Evolutionary conservation across 2,113 vertebrate genomes (phyloP).

Genomic region (Mastomys natalensis): DNA sequence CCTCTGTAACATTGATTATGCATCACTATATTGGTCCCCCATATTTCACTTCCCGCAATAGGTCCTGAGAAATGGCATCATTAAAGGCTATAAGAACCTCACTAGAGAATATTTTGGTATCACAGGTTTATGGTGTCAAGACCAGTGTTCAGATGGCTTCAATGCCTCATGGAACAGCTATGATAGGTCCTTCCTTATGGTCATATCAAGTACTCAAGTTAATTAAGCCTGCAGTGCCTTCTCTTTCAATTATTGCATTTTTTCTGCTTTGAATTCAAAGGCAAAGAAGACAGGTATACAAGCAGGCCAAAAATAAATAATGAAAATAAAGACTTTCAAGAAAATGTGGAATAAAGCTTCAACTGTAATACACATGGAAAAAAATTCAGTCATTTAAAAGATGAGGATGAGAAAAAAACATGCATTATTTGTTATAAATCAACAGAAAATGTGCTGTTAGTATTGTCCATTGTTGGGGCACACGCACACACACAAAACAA

Average conservation of each 20-base stretch:
- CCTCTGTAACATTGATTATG: background rate
- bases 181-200: conserved; percentile 67
- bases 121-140: conserved; percentile 25
- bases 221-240: conserved; percentile 78
- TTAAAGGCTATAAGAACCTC: conserved; percentile 28
- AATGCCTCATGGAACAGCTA: conserved; percentile 64
- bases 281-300: background rate
- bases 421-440: conserved; percentile 10
- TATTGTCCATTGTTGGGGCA: background rate
- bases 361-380: conserved; percentile 3
- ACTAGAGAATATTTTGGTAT: background rate
- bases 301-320: background rate
- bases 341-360: conserved; percentile 51
- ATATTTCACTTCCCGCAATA: background rate
- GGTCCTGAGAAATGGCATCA: conserved; percentile 56
- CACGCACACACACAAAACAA: too few species aligned
- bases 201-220: conserved; percentile 66
- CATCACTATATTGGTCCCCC: background rate
- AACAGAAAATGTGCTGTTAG: background rate
- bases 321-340: background rate
- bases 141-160: conserved; percentile 64
- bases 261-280: conserved; percentile 63
- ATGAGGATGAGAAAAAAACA: conserved; percentile 36
- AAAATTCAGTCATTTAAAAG: conserved; percentile 40
- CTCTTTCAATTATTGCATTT: conserved; percentile 68